These are phyloP conservation scores for Oxycera nigricornis DNA, from an alignment of 2,888 invertebrate species.

Conservation along the genomic window DNA sequence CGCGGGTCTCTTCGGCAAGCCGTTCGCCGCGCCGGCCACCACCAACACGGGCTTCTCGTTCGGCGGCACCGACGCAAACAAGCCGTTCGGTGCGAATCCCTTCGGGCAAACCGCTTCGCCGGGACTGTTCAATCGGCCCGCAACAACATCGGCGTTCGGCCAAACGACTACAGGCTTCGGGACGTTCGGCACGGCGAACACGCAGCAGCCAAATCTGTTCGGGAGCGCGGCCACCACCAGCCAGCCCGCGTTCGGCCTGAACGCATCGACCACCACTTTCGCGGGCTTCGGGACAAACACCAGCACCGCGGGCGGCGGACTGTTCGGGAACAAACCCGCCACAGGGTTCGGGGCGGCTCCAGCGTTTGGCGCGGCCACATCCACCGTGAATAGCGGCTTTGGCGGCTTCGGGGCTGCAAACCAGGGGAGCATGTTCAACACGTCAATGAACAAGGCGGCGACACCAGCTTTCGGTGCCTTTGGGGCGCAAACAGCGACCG, in stretches of 20 bases:
- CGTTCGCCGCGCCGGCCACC: constrained; percentile 64
- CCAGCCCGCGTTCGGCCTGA: constrained; percentile 57
- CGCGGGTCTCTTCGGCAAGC: constrained; percentile 73
- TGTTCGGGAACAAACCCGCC: constrained; percentile 50
- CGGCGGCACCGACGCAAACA: constrained; percentile 54
- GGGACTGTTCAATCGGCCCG: constrained; percentile 64
- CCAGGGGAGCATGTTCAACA: constrained; percentile 56
- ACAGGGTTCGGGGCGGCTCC: constrained; percentile 52
- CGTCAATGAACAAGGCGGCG: constrained; percentile 60
- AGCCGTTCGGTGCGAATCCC: constrained; percentile 59
- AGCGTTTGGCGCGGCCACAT: constrained; percentile 47
- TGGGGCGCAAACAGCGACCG: constrained; percentile 58
- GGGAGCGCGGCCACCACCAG: constrained; percentile 60
- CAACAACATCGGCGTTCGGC: constrained; percentile 64
- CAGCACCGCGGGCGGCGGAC: constrained; percentile 61
- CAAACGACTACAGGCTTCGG: constrained; percentile 58
- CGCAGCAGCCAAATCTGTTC: constrained; percentile 54
- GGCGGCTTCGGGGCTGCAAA: constrained; percentile 59
- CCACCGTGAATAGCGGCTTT: constrained; percentile 60
- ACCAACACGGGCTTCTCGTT: constrained; percentile 58
- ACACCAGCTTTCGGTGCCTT: constrained; percentile 68
- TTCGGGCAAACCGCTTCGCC: constrained; percentile 65
- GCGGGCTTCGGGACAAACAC: constrained; percentile 58
- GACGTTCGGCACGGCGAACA: constrained; percentile 57
- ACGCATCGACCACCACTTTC: constrained; percentile 56